These are phyloP conservation scores for Meteorus cinctellus DNA, from an alignment of 2,888 invertebrate genomes.

Conservation along the genomic window DNA sequence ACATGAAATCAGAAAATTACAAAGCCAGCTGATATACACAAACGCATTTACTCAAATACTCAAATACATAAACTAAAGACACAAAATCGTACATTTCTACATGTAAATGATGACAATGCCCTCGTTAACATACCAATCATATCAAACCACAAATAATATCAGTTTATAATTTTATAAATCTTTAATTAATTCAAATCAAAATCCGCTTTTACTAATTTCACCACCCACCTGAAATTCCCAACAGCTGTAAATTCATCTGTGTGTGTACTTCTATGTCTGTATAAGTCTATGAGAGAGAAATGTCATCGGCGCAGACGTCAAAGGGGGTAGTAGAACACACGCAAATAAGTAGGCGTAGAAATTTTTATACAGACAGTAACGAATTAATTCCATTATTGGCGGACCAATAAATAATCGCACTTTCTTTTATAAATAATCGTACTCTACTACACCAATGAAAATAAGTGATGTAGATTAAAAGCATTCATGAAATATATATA, in stretches of 20 bases:
- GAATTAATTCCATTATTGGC: background rate
- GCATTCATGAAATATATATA: background rate
- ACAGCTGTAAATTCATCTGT: background rate
- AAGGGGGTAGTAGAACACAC: background rate
- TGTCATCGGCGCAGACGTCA: background rate
- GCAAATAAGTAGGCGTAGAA: conserved; percentile 7
- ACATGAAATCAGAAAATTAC: background rate
- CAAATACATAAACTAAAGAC: no score
- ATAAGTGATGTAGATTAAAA: background rate
- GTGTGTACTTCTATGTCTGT: background rate
- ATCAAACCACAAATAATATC: no score
- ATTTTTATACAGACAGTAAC: background rate
- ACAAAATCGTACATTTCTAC: no score
- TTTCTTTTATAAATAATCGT: background rate
- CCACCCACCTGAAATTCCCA: background rate
- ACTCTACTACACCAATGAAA: background rate
- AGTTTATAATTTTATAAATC: no score
- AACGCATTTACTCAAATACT: no score
- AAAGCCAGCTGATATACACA: background rate
- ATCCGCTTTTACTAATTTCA: no score
- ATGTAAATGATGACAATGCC: no score
- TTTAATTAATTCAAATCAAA: no score
- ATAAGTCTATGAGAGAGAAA: background rate
- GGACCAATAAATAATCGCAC: background rate
- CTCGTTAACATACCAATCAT: no score